These are phyloP conservation scores for Calliphora vicina DNA, from an alignment of 1,140 invertebrate genomes.

Conservation along the genomic window DNA sequence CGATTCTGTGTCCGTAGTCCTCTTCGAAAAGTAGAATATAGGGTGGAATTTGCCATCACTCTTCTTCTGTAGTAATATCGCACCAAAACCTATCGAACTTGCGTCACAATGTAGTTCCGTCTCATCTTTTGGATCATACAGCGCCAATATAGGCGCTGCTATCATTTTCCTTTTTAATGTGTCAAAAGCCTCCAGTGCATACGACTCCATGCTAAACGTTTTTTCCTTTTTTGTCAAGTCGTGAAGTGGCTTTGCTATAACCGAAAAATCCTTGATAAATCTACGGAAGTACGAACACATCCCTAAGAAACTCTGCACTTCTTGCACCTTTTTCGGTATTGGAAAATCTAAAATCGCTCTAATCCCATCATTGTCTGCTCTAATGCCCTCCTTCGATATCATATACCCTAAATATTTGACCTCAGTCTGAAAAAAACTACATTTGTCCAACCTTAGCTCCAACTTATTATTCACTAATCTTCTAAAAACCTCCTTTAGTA, in stretches of 20 bases:
- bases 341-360: slow-evolving; percentile 35
- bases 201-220: slow-evolving; percentile 20
- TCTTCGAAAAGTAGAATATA: slow-evolving; percentile 55
- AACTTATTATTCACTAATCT: slow-evolving; percentile 37
- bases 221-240: slow-evolving; percentile 30
- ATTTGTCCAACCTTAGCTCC: slow-evolving; percentile 44
- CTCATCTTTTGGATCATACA: slow-evolving; percentile 35
- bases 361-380: slow-evolving; percentile 35
- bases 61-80: slow-evolving; percentile 44
- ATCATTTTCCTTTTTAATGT: slow-evolving; percentile 26
- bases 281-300: slow-evolving; percentile 35
- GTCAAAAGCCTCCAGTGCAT: slow-evolving; percentile 18
- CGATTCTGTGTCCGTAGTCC: slow-evolving; percentile 49
- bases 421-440: slow-evolving; percentile 39
- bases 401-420: slow-evolving; percentile 43
- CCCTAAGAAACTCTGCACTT: slow-evolving; percentile 24
- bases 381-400: slow-evolving; percentile 40
- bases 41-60: slow-evolving; percentile 47
- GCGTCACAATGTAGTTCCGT: slow-evolving; percentile 46
- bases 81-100: slow-evolving; percentile 49
- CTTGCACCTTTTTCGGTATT: slow-evolving; percentile 25
- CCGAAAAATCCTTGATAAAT: slow-evolving; percentile 37
- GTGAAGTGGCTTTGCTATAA: slow-evolving; percentile 36
- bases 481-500: slow-evolving; percentile 41
- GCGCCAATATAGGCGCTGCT: slow-evolving; percentile 30